phyloP scores from a whole-genome alignment of 2,888 invertebrate genomes.

The Nemurella pictetii region DNA sequence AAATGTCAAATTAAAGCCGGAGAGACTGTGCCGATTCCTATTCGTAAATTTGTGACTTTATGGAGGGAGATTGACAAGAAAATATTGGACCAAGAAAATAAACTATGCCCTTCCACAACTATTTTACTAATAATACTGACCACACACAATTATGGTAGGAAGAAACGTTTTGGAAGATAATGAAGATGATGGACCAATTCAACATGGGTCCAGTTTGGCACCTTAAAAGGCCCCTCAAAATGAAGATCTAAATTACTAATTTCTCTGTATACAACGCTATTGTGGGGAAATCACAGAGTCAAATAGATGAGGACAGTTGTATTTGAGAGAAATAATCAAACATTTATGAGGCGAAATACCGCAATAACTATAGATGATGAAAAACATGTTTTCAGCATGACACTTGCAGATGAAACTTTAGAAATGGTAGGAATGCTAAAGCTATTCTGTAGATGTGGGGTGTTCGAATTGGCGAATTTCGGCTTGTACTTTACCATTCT shows the following conservation, averaged over 20 bases:
- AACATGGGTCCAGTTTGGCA: constrained; percentile 1
- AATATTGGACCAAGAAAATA: neutral
- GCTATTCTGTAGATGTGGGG: neutral
- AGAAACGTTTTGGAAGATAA: neutral
- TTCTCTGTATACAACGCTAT: neutral
- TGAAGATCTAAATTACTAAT: constrained; percentile 14
- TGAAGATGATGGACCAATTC: neutral
- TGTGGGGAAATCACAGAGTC: neutral
- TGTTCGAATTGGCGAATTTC: neutral
- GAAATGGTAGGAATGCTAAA: constrained; percentile 28
- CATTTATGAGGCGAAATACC: neutral
- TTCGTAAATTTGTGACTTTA: neutral
- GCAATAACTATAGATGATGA: neutral
- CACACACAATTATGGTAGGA: neutral
- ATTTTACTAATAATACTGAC: neutral
- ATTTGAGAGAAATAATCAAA: neutral
- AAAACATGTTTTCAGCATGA: constrained; percentile 31
- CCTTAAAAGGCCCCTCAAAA: constrained; percentile 17
- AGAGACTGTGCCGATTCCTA: neutral
- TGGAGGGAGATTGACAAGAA: neutral
- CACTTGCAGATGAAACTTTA: neutral
- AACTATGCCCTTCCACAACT: neutral
- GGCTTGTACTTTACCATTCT: constrained; percentile 22
- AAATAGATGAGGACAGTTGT: neutral
- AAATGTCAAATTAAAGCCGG: neutral